These are phyloP conservation scores for Terrapene triunguis DNA, from an alignment of 2,113 vertebrate species.

Conservation along the genomic window DNA sequence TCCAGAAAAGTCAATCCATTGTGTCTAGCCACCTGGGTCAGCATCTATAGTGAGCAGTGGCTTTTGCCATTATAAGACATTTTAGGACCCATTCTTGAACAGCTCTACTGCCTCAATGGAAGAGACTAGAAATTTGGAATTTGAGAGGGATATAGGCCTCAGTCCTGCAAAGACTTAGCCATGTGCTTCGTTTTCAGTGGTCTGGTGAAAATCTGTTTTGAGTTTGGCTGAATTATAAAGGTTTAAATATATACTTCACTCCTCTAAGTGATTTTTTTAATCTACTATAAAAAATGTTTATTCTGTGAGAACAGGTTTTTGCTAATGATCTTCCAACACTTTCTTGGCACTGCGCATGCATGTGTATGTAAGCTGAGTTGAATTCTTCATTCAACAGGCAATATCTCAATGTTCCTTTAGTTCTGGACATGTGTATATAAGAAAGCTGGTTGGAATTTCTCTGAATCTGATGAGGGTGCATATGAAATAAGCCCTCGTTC, in stretches of 20 bases:
- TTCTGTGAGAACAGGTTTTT: constrained; percentile 19
- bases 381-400: neutral
- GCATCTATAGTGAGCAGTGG: neutral
- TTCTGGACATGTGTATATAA: rapidly evolving
- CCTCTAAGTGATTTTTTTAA: constrained; percentile 73
- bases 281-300: constrained; percentile 58
- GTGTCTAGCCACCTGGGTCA: neutral
- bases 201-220: constrained; percentile 67
- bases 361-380: neutral
- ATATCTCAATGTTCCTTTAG: neutral
- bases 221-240: constrained; percentile 64
- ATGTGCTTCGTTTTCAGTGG: constrained; percentile 48
- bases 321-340: constrained; percentile 51
- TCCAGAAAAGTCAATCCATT: neutral
- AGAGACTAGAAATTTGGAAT: constrained; percentile 45
- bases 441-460: neutral
- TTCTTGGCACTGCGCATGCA: constrained; percentile 22
- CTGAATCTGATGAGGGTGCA: neutral
- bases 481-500: neutral
- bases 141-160: constrained; percentile 52
- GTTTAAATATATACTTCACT: constrained; percentile 53
- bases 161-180: neutral
- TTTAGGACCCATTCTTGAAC: constrained; percentile 16
- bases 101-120: neutral
- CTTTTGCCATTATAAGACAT: constrained; percentile 11